phyloP scores from a whole-genome alignment of 2,113 vertebrate species.

The Camelus dromedarius region DNA sequence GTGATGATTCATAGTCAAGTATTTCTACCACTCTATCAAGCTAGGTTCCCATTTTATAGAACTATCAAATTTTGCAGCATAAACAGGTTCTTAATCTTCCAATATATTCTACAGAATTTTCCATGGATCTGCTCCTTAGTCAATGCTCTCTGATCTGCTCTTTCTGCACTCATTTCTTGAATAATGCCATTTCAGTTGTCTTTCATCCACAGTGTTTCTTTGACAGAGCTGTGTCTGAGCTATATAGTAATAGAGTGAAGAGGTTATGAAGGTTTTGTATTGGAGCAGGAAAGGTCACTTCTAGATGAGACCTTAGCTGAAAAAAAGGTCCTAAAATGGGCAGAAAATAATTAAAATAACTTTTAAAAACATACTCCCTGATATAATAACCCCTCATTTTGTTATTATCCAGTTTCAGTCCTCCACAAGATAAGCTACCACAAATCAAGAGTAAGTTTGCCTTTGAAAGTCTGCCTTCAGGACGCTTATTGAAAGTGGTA shows the following conservation, averaged over 20 bases:
- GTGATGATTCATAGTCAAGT: neutral
- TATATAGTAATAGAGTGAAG: neutral
- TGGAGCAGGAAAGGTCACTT: neutral
- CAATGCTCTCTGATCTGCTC: neutral
- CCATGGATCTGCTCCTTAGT: neutral
- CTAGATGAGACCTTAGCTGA: neutral
- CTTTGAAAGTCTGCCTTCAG: neutral
- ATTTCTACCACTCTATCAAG: neutral
- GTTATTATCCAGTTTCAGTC: neutral
- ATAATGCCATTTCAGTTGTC: neutral
- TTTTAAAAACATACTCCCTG: neutral
- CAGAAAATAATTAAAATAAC: neutral
- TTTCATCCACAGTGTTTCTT: neutral
- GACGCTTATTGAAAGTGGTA: neutral
- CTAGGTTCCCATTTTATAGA: neutral
- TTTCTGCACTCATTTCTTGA: neutral
- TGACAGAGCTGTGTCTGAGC: neutral
- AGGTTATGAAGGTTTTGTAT: neutral
- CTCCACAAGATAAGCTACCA: neutral
- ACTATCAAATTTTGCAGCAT: neutral
- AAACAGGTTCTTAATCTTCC: neutral
- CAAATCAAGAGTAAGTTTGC: neutral
- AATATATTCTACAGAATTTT: neutral
- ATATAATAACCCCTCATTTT: neutral
- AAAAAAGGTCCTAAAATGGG: neutral